phyloP scores from a whole-genome alignment of 1,140 invertebrate genomes.

The Trissolcus basalis region DNA sequence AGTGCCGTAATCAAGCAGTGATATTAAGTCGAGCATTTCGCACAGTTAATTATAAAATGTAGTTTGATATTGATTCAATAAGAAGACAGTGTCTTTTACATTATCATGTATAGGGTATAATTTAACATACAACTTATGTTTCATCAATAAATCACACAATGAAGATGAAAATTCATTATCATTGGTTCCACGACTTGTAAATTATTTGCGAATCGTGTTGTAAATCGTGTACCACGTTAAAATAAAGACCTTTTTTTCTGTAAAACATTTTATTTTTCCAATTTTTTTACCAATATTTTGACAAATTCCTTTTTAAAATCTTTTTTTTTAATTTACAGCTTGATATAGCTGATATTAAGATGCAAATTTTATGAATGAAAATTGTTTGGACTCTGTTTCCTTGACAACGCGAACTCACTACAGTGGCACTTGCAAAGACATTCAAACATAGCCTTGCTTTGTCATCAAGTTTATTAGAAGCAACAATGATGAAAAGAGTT shows the following conservation, averaged over 20 bases:
- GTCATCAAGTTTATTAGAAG: too few relatives aligned
- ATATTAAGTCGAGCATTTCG: conserved; percentile 3
- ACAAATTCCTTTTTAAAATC: too few relatives aligned
- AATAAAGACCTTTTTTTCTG: conserved; percentile 36
- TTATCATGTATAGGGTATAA: conserved; percentile 13
- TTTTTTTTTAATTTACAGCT: too few relatives aligned
- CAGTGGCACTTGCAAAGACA: neutral
- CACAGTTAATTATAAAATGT: conserved; percentile 32
- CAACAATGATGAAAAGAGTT: neutral
- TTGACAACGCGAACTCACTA: conserved; percentile 3
- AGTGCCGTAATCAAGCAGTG: neutral
- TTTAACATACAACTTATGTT: neutral
- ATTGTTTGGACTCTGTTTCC: conserved; percentile 22
- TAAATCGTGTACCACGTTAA: conserved; percentile 15
- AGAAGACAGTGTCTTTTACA: conserved; percentile 38
- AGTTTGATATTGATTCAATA: conserved; percentile 18
- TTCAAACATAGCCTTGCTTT: conserved; percentile 2
- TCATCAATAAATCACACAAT: neutral
- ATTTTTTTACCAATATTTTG: neutral
- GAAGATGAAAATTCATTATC: conserved; percentile 2
- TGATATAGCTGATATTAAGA: neutral
- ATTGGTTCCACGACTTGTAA: conserved; percentile 4
- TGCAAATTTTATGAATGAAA: conserved; percentile 34
- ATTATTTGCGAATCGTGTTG: conserved; percentile 20
- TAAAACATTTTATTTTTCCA: conserved; percentile 4